Percentiles rank a stretch among this genome's conserved stretches.
These are phyloP conservation scores for Silurus aristotelis DNA, from an alignment of 2,797 vertebrate species.

Conservation along the genomic window DNA sequence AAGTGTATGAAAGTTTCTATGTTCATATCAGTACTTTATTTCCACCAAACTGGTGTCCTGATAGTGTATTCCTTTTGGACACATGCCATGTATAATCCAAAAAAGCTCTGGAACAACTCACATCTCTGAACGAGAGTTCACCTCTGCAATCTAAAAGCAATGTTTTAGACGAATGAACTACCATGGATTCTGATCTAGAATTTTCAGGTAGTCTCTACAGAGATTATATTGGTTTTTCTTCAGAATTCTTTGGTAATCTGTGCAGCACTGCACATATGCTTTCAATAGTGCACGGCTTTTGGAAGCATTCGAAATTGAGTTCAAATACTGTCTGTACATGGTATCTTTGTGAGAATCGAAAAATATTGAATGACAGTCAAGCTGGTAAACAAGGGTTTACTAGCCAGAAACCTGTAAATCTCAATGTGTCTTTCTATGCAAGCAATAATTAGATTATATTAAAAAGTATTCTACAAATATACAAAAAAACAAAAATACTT, in stretches of 20 bases:
- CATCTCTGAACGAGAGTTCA: background rate
- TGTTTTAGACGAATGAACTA: background rate
- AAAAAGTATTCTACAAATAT: background rate
- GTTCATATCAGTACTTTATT: background rate
- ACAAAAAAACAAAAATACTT: background rate
- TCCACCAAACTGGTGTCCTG: background rate
- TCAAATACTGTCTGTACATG: constrained; percentile 15
- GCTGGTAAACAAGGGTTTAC: constrained; percentile 2
- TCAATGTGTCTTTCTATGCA: background rate
- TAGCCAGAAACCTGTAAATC: constrained; percentile 4
- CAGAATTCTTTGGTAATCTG: constrained; percentile 33
- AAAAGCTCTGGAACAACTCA: background rate
- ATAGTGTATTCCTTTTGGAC: background rate
- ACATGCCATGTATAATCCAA: background rate
- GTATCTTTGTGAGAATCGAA: background rate
- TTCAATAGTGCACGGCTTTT: constrained; percentile 32
- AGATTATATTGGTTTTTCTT: constrained; percentile 10
- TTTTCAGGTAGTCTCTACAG: constrained; percentile 14
- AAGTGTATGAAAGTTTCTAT: background rate
- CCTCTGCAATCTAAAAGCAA: constrained; percentile 6
- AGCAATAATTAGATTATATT: background rate
- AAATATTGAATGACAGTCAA: constrained; percentile 4
- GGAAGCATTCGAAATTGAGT: constrained; percentile 29
- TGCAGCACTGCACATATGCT: constrained; percentile 22
- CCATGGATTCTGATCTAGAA: constrained; percentile 17